Evolutionary conservation across 2,888 invertebrate genomes (phyloP).

Genomic region (Megamerina dolium): DNA sequence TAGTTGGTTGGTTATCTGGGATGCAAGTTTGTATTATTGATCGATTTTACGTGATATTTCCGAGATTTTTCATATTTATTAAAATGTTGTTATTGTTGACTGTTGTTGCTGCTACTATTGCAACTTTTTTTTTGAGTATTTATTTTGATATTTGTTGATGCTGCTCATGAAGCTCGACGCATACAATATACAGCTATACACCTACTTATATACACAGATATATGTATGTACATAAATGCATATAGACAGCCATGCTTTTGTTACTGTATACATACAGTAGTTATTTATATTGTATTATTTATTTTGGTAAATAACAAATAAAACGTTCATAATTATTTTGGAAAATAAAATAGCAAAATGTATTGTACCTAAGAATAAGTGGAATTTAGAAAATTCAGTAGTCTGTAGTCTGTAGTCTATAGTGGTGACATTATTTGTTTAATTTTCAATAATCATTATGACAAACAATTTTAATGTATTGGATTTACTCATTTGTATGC

Average conservation of each 20-base stretch:
- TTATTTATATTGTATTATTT: too few relatives aligned
- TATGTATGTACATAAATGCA: slow-evolving; percentile 1
- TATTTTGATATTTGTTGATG: slow-evolving; percentile 28
- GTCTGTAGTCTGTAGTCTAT: not conserved
- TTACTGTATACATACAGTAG: slow-evolving; percentile 22
- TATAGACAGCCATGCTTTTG: too few relatives aligned
- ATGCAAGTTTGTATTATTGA: slow-evolving; percentile 47
- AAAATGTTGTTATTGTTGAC: slow-evolving; percentile 23
- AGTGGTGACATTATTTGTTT: not conserved
- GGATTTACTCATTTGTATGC: too few relatives aligned
- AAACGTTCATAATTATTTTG: slow-evolving; percentile 39
- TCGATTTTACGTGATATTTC: slow-evolving; percentile 48
- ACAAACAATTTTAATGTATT: too few relatives aligned
- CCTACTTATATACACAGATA: slow-evolving; percentile 2
- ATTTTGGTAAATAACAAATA: slow-evolving; percentile 32
- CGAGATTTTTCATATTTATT: slow-evolving; percentile 45
- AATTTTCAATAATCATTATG: too few relatives aligned
- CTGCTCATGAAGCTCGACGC: slow-evolving; percentile 5
- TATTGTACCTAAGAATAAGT: not conserved
- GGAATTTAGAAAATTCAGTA: not conserved
- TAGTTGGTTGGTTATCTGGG: slow-evolving; percentile 22
- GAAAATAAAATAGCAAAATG: slow-evolving; percentile 28
- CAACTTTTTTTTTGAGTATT: slow-evolving; percentile 19
- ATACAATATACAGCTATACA: slow-evolving; percentile 4
- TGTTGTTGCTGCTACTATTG: slow-evolving; percentile 23